These are phyloP conservation scores for Rutilus rutilus DNA, from an alignment of 2,113 vertebrate genomes.

Conservation along the genomic window DNA sequence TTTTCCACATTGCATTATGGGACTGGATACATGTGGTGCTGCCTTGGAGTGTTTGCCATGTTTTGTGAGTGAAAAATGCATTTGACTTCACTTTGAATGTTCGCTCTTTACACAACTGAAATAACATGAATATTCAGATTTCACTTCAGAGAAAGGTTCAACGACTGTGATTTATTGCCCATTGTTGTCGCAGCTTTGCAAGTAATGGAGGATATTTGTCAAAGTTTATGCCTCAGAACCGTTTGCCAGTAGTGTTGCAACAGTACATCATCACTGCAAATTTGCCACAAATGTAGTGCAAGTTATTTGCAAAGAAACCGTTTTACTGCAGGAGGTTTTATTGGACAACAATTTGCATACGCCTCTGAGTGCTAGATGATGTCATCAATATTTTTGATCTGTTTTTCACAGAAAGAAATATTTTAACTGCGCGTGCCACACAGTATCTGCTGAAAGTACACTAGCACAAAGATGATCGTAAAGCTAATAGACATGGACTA, in stretches of 20 bases:
- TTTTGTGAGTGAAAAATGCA: background rate
- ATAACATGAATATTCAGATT: background rate
- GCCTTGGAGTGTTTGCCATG: background rate
- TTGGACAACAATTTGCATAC: background rate
- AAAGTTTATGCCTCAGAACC: background rate
- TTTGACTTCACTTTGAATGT: background rate
- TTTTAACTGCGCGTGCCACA: background rate
- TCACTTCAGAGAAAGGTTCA: background rate
- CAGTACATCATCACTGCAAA: background rate
- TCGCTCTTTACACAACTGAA: background rate
- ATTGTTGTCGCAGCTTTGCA: background rate
- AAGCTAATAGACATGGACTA: slow-evolving; percentile 4
- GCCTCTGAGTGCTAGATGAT: background rate
- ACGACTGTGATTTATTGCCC: background rate
- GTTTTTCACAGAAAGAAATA: background rate
- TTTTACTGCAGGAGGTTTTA: background rate
- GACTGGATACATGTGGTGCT: background rate
- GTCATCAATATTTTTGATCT: background rate
- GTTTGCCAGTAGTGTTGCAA: background rate
- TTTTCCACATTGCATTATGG: background rate
- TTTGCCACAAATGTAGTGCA: no score
- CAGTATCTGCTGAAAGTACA: background rate
- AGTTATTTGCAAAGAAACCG: background rate
- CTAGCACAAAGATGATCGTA: background rate
- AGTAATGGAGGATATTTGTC: background rate